Evolutionary conservation across 2,113 vertebrate species (phyloP).

Genomic region (Sylvietta virens): DNA sequence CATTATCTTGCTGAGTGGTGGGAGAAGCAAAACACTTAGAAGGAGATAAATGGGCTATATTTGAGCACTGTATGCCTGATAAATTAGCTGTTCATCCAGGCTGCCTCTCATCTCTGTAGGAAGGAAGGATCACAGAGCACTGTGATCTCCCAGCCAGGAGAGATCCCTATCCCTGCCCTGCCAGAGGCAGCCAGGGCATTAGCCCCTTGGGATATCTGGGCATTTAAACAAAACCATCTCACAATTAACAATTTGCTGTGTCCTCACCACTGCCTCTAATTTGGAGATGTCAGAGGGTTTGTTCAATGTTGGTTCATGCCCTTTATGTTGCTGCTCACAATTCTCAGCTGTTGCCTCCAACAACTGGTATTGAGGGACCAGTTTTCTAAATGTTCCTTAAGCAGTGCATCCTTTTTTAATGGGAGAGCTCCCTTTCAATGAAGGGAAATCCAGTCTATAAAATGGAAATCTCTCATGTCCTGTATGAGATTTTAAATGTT

Average conservation of each 20-base stretch:
- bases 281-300: not conserved
- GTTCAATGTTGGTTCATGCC: not conserved
- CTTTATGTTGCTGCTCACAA: not conserved
- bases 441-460: not conserved
- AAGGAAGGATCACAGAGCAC: not conserved
- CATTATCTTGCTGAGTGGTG: slow-evolving; percentile 28
- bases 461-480: not conserved
- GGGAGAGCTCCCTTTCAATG: not conserved
- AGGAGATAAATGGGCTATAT: slow-evolving; percentile 26
- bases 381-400: not conserved
- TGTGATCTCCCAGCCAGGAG: slow-evolving; percentile 26
- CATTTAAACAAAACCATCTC: not conserved
- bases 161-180: not conserved
- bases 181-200: not conserved
- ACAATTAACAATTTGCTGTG: not conserved
- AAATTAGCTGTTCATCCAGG: not conserved
- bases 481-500: not conserved
- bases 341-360: not conserved
- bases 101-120: slow-evolving; percentile 26
- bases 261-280: not conserved
- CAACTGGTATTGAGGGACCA: not conserved
- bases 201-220: not conserved
- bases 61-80: not conserved
- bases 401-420: not conserved
- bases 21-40: not conserved